phyloP scores from a whole-genome alignment of 2,113 vertebrate genomes.

The Potamarius usumacintae region DNA sequence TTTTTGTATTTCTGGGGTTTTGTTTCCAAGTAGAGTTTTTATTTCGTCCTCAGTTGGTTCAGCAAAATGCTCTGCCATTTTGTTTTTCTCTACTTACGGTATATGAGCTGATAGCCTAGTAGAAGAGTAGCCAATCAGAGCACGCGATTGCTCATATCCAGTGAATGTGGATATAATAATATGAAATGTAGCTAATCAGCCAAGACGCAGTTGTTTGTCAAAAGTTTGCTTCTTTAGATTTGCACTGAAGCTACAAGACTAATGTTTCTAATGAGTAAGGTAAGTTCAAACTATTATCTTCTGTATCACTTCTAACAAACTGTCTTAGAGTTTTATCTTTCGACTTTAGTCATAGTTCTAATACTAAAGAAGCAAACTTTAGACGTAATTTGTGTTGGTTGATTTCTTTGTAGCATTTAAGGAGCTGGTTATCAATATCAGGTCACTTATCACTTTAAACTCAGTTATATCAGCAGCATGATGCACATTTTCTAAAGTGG shows the following conservation, averaged over 20 bases:
- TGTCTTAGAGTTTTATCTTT: neutral
- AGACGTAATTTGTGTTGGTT: neutral
- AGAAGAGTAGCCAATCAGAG: too few species aligned
- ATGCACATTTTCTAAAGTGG: neutral
- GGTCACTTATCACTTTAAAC: neutral
- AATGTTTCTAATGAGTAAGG: neutral
- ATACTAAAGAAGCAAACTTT: neutral
- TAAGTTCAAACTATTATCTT: neutral
- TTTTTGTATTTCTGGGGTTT: too few species aligned
- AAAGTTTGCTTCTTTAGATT: neutral
- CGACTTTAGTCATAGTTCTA: neutral
- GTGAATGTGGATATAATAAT: too few species aligned
- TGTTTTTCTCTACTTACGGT: too few species aligned
- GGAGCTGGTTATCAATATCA: neutral
- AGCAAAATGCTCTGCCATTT: too few species aligned
- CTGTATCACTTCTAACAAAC: neutral
- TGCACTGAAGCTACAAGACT: neutral
- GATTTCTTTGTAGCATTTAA: neutral
- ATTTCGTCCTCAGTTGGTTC: too few species aligned
- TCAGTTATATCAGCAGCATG: neutral
- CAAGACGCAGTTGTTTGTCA: neutral
- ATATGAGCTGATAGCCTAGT: too few species aligned
- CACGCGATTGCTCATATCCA: too few species aligned
- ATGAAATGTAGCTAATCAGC: neutral
- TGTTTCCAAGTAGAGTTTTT: too few species aligned